phyloP scores from a whole-genome alignment of 2,797 vertebrate species.

The Clamator glandarius region DNA sequence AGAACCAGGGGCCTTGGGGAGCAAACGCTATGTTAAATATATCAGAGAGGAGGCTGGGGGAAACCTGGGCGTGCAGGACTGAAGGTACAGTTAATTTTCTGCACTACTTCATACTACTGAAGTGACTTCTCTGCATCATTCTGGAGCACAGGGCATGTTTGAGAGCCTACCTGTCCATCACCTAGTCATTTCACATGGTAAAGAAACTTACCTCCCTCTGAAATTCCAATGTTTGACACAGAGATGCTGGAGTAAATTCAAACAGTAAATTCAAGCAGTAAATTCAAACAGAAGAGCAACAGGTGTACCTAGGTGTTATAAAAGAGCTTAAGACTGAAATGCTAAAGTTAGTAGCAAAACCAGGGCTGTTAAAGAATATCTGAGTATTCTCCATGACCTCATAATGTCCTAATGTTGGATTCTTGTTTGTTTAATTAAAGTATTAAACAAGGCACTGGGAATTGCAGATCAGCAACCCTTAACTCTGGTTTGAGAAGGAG shows the following conservation, averaged over 20 bases:
- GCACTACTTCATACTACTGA: not conserved
- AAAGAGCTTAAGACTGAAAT: not conserved
- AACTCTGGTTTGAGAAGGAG: not conserved
- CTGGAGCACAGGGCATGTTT: not conserved
- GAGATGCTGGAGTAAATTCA: not conserved
- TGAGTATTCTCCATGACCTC: not conserved
- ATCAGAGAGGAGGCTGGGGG: not conserved
- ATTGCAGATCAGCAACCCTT: not conserved
- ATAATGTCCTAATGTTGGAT: not conserved
- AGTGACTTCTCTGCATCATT: not conserved
- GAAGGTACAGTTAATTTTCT: not conserved
- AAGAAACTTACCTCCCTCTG: not conserved
- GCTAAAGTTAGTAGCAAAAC: not conserved
- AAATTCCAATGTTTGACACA: not conserved
- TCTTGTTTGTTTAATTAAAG: slow-evolving; percentile 9
- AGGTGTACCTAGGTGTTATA: not conserved
- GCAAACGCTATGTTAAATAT: not conserved
- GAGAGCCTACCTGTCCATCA: not conserved
- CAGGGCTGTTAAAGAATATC: not conserved
- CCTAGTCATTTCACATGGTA: not conserved
- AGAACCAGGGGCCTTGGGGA: not conserved
- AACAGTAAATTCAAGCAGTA: not conserved
- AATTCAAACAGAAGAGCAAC: not conserved
- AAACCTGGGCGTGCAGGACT: not conserved
- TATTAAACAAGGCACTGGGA: not conserved